Percentiles rank a stretch among this genome's conserved stretches.
These are phyloP conservation scores for Ruditapes philippinarum DNA, from an alignment of 1,140 invertebrate genomes.

Conservation along the genomic window DNA sequence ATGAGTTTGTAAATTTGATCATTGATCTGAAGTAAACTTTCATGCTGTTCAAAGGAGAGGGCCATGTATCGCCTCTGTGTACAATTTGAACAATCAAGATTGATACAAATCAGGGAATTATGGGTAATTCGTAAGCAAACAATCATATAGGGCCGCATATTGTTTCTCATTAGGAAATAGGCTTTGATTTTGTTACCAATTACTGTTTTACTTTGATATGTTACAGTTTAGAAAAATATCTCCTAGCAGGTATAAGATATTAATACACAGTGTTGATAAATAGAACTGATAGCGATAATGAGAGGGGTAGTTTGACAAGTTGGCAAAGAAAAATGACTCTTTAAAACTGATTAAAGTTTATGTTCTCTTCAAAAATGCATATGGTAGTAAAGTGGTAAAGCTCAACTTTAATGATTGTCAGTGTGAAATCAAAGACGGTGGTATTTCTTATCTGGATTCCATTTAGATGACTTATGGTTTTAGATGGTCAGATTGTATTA, in stretches of 20 bases:
- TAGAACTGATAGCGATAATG: conserved; percentile 48
- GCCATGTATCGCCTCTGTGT: conserved; percentile 32
- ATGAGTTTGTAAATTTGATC: conserved; percentile 51
- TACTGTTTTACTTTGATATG: conserved; percentile 32
- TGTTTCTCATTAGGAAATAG: background rate
- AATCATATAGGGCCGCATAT: background rate
- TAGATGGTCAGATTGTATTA: conserved; percentile 17
- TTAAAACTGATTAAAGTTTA: conserved; percentile 23
- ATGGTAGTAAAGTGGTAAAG: background rate
- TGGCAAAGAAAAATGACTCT: conserved; percentile 53
- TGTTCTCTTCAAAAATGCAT: conserved; percentile 23
- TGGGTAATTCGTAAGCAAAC: conserved; percentile 29
- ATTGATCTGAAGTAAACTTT: background rate
- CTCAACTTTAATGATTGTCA: conserved; percentile 22
- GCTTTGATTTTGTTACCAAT: conserved; percentile 60
- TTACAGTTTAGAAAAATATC: conserved; percentile 19
- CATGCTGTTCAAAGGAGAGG: conserved; percentile 26
- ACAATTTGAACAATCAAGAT: conserved; percentile 40
- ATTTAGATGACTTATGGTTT: conserved; percentile 37
- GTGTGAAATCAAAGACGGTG: conserved; percentile 19
- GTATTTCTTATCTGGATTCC: conserved; percentile 34
- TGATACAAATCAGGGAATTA: conserved; percentile 33
- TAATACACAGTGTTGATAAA: conserved; percentile 26
- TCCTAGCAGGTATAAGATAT: conserved; percentile 27
- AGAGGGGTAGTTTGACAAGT: conserved; percentile 33